Evolutionary conservation across 2,797 vertebrate genomes (phyloP), one percentile per base, ranked within the genome.

Genomic region (Harpagifer antarcticus): DNA sequence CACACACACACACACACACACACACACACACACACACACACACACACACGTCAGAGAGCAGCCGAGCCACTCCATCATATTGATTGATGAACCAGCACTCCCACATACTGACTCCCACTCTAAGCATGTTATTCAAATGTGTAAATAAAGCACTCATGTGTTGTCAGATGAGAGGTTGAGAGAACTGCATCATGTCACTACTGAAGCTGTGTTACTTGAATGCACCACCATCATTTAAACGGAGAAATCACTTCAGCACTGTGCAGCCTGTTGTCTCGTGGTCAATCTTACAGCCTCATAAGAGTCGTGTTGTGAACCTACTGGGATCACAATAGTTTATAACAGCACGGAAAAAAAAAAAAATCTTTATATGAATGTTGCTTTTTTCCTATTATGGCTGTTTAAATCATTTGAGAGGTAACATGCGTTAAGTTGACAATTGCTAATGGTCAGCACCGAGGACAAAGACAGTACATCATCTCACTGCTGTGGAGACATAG

Each of bases 71-170:
- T 66, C 50, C 55, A 45, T 71, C 56, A 50, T 37, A 44, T 2
- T 72, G 64, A 72, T 72, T 50, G 48, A 64, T 44, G 11, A 37
- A 9, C 33, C 33, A 20, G 43, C 62, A 52, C 50, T 67, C 42
- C 68, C 68, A 52, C 55, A 59, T 33, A 17, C 31, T 15, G 31
- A 53, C 61, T 58, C 19, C 31, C 62, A 43, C 48, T 59, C 47
- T 40, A 10, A 65, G 47, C 47, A 9, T 6, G 20, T 57, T 43
- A 44, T 48, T 60, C 1, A 33, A n/a, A 65, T 37, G 43, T 64
- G 12, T 2, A 49, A 53, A 66, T 9, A 3, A 63, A 63, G 6
- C 13, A 0, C 4, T 13, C 9, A 13, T 14, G 47, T 55, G 9
- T 44, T 5, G 7, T 37, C 33, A 37, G 7, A 44, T 57, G 57